Evolutionary conservation across 64 coral and sea anemone species (phyloP), one percentile per base, ranked within the genome.

Genomic region (Hydrozoanthus tunicans): DNA sequence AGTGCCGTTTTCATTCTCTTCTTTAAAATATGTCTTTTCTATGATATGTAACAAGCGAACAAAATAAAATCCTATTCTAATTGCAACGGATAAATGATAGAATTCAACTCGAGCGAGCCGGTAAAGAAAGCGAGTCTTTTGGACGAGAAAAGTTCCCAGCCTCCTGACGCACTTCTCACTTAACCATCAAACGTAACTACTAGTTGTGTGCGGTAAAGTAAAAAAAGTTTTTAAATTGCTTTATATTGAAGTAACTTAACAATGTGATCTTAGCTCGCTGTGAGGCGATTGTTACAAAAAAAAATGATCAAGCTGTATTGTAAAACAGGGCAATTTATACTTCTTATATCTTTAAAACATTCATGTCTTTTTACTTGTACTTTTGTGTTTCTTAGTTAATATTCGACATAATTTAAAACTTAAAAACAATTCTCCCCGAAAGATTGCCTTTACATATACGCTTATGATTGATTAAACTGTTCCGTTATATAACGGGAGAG

Each of bases 1-100:
- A 97, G 92, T 94, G 90, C 66, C 53, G 81, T 91, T 94, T 91
- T 90, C 62, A 92, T 92, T 92, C 77, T 72, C 68, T 53, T 66
- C 81, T 91, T 78, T 94, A 91, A 90, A 94, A 94, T 86, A 79
- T 26, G 63, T 66, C 79, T 73, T 91, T 89, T 86, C 73, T 92
- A 55, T 88, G 68, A 75, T 88, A 88, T 70, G 84, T 88, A 88
- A 88, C 69, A 88, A 74, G 68, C 70, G 58, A 74, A 70, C 84
- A 88, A 56, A 88, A 82, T 82, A 82, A 85, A 88, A 88, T 51
- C 84, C 55, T 73, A 74, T 59, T 59, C 57, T 70, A 88, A 74
- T 88, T 88, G 59, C 84, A 32, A 88, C 61, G 20, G 84, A 88
- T 51, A 88, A 75, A 74, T 88, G 84, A 72, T 72, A 74, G 84